Percentiles rank a stretch among this genome's conserved stretches.
These are phyloP conservation scores for Manis crassicaudata DNA, from an alignment of 2,797 vertebrate species.

Conservation along the genomic window DNA sequence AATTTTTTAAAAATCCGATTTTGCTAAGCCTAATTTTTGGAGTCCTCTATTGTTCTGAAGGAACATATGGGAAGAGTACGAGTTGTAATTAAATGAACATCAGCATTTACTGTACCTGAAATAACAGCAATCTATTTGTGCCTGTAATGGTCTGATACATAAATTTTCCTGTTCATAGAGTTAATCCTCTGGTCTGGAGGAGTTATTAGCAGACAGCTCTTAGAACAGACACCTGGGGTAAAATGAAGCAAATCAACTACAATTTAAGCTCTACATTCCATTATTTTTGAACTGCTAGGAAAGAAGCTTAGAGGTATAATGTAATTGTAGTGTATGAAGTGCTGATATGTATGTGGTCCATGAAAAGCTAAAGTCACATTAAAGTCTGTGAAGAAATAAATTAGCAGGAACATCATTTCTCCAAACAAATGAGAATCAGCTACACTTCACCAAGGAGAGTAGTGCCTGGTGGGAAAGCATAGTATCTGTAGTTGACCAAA, in stretches of 20 bases:
- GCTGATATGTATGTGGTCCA: background rate
- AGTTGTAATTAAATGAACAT: background rate
- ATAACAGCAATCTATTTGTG: background rate
- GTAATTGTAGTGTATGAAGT: background rate
- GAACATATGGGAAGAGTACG: background rate
- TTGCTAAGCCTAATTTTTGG: background rate
- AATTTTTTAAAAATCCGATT: background rate
- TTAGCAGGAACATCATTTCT: background rate
- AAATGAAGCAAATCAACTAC: background rate
- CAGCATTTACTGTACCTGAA: slow-evolving; percentile 5
- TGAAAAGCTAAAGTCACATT: background rate
- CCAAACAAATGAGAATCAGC: background rate
- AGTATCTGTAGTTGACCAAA: background rate
- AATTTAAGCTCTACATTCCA: background rate
- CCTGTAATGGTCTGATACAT: background rate
- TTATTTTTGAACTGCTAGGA: slow-evolving; percentile 26
- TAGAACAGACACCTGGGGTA: background rate
- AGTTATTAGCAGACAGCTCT: background rate
- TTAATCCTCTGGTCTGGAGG: background rate
- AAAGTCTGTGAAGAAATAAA: background rate
- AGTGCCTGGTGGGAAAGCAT: background rate
- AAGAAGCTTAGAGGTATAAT: slow-evolving; percentile 1
- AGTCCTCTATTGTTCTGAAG: slow-evolving; percentile 25
- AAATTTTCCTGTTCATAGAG: background rate
- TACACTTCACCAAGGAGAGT: background rate